phyloP scores from a whole-genome alignment of 2,797 vertebrate genomes.

The Notolabrus celidotus region DNA sequence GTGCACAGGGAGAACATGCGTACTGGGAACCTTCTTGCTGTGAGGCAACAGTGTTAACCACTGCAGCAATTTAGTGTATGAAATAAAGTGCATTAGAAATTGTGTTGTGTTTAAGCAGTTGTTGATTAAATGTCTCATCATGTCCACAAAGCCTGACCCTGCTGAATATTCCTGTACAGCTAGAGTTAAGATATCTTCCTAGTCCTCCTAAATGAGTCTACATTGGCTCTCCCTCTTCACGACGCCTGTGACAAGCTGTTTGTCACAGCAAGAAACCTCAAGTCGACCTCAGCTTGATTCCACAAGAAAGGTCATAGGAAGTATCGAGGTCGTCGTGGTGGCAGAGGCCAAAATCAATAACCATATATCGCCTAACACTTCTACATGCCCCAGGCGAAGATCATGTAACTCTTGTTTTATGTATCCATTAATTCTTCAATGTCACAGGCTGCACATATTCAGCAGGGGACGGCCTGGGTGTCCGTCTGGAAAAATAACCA shows the following conservation, averaged over 20 bases:
- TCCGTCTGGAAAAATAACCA: constrained; percentile 3
- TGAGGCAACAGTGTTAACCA: too few relatives aligned
- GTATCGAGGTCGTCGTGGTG: constrained; percentile 13
- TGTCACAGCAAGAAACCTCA: constrained; percentile 16
- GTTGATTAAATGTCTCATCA: too few relatives aligned
- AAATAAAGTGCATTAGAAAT: too few relatives aligned
- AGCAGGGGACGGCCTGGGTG: not conserved
- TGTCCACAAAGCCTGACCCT: constrained; percentile 31
- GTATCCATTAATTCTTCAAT: constrained; percentile 23
- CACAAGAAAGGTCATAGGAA: constrained; percentile 21
- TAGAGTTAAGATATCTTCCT: constrained; percentile 42
- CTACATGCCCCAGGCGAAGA: constrained; percentile 23
- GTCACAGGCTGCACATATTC: not conserved
- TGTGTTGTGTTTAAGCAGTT: too few relatives aligned
- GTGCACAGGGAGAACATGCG: too few relatives aligned
- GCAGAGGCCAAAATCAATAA: constrained; percentile 41
- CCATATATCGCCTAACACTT: constrained; percentile 33
- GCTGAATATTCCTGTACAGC: constrained; percentile 22
- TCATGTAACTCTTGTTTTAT: constrained; percentile 26
- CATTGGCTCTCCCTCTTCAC: constrained; percentile 34
- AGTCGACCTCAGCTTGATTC: constrained; percentile 39
- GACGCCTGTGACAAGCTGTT: too few relatives aligned
- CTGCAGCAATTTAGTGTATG: too few relatives aligned
- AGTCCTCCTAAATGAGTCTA: constrained; percentile 53
- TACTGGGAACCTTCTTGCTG: too few relatives aligned